Conservation (phyloP, 1,140 invertebrate species). For the Papilio polyxenes region DNA sequence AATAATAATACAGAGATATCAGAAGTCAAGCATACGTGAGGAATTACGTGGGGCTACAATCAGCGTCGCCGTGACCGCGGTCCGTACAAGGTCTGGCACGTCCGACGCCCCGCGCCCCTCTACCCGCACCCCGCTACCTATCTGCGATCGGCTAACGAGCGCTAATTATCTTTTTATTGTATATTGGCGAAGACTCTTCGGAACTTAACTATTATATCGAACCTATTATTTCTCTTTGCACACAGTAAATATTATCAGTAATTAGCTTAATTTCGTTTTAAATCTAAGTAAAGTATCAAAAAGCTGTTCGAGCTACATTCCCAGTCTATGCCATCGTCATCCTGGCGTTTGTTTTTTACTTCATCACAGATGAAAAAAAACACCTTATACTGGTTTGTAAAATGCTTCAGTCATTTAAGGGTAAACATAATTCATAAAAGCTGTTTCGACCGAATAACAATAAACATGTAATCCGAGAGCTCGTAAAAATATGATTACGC, state of each 20-base stretch:
- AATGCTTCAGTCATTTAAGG: neutral
- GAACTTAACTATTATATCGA: constrained; percentile 4
- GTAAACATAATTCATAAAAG: constrained; percentile 34
- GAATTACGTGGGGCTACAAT: constrained; percentile 8
- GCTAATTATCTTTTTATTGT: constrained; percentile 17
- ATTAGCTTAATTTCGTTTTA: neutral
- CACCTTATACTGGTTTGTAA: neutral
- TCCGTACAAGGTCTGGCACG: neutral
- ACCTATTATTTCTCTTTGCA: constrained; percentile 17
- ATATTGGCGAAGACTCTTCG: neutral
- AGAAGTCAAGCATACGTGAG: neutral
- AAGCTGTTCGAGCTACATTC: too few species aligned
- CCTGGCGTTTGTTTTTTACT: neutral
- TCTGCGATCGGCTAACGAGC: constrained; percentile 29
- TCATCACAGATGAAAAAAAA: neutral
- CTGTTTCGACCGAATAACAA: constrained; percentile 55
- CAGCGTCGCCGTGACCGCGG: neutral
- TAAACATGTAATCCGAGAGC: constrained; percentile 55
- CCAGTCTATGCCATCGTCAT: neutral
- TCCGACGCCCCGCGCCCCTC: neutral
- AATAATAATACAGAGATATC: neutral
- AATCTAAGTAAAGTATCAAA: neutral
- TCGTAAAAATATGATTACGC: constrained; percentile 60
- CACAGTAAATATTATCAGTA: neutral
- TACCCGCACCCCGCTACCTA: neutral